Evolutionary conservation across 2,113 vertebrate genomes (phyloP).

Genomic region (Marmota flaviventris): DNA sequence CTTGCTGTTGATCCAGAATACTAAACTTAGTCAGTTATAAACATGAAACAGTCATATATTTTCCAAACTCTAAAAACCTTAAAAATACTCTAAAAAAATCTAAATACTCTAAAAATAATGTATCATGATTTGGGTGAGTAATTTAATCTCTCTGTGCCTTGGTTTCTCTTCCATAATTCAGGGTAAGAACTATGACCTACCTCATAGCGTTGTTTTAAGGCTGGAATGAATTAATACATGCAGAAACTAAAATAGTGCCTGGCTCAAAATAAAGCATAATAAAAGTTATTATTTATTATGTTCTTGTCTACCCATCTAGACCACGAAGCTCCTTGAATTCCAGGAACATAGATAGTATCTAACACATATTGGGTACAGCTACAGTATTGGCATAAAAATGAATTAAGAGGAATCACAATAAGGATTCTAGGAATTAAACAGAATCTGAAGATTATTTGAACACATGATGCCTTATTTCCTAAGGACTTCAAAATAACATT

Average conservation of each 20-base stretch:
- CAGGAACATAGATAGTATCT: not conserved
- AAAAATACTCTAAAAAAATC: not conserved
- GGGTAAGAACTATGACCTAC: not conserved
- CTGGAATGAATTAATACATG: not conserved
- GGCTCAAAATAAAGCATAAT: constrained; percentile 2
- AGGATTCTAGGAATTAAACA: constrained; percentile 38
- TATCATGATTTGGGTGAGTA: not conserved
- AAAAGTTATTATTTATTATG: constrained; percentile 42
- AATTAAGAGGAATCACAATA: constrained; percentile 16
- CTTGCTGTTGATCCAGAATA: not conserved
- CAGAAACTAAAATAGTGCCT: not conserved
- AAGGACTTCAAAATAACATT: constrained; percentile 37
- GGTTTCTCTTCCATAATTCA: not conserved
- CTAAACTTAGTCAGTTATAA: not conserved
- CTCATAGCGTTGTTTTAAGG: not conserved
- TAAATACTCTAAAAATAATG: constrained; percentile 19
- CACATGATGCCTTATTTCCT: not conserved
- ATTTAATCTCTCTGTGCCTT: not conserved
- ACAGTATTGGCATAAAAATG: not conserved
- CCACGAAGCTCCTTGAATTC: not conserved
- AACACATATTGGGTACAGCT: not conserved
- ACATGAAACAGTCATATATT: not conserved
- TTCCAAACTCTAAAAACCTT: not conserved
- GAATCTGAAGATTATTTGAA: constrained; percentile 39
- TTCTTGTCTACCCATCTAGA: not conserved